A percentile compares a stretch with the other conserved stretches of the same genome.
phyloP scores from a whole-genome alignment of 2,888 invertebrate genomes.

The Tetrapedia diversipes region DNA sequence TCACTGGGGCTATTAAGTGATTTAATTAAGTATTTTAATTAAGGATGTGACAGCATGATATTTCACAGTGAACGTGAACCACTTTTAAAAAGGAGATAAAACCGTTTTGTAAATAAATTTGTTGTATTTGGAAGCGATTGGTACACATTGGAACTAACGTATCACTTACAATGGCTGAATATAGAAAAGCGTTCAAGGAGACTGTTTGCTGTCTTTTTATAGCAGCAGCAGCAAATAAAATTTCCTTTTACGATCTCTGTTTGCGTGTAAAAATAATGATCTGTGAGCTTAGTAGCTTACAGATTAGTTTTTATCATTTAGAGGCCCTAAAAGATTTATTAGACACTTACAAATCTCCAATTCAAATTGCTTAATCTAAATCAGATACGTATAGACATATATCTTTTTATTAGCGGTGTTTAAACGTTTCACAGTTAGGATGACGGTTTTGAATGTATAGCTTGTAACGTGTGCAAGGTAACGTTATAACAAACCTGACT shows the following conservation, averaged over 20 bases:
- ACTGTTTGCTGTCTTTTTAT: background rate
- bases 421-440: conserved; percentile 18
- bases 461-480: background rate
- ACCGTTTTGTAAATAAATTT: background rate
- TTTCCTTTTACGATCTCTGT: background rate
- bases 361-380: background rate
- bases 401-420: background rate
- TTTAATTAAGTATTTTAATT: background rate
- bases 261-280: background rate
- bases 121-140: background rate
- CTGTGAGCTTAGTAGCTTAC: too few species aligned
- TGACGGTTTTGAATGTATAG: background rate
- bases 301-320: too few species aligned
- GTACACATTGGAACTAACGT: too few species aligned
- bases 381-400: too few species aligned
- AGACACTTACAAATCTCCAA: background rate
- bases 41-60: background rate
- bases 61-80: too few species aligned
- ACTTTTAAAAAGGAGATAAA: background rate
- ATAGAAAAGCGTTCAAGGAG: conserved; percentile 24
- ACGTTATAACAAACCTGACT: conserved; percentile 31
- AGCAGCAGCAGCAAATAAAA: background rate
- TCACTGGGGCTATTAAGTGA: too few species aligned
- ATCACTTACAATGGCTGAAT: background rate
- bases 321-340: background rate